Evolutionary conservation across 2,797 vertebrate species (phyloP), one percentile per base, ranked within the genome.

Genomic region (Poeciliopsis presidionis): DNA sequence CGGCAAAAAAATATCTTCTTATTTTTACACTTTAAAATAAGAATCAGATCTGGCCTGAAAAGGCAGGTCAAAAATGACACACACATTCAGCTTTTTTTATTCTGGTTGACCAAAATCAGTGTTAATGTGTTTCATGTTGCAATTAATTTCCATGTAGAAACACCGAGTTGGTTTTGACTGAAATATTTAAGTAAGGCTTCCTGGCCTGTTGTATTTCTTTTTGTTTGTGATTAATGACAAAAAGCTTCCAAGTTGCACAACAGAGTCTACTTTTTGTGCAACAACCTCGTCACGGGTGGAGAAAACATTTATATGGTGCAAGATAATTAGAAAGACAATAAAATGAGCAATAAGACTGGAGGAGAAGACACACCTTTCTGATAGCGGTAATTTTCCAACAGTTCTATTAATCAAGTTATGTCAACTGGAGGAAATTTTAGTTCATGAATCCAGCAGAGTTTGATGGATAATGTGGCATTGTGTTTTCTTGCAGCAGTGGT

Each of bases 201-300:
- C 9, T n/a, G n/a, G 25, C 25, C 8, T 55, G 22, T 18, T 73
- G 28, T 1, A 13, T 45, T 65, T 70, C 82, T 69, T 85, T 86
- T 76, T 79, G 4, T 51, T 46, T 85, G 74, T 74, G 74, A 72
- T 69, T 73, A 41, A 25, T 75, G 82, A 45, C 73, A 36, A 85
- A 79, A 77, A 22, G 28, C 70, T 78, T 16, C 55, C 22, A 72
- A 71, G 53, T 78, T 84, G 14, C 65, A 55, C 73, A 55, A 83
- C 79, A 63, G 8, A 8, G n/a, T 46, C 45, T 2, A 11, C 22
- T 41, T 80, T 59, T 43, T 76, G 22, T 36, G 13, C 2, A 57
- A 61, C 49, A 2, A 8, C 25, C 8, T 16, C 7, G 22, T 8
- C 3, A 74, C 46, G 43, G 20, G 49, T 41, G 20, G 36, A 67